Evolutionary conservation across 2,113 vertebrate genomes (phyloP), one percentile per base, ranked within the genome.

Genomic region (Psammodynastes pulverulentus): DNA sequence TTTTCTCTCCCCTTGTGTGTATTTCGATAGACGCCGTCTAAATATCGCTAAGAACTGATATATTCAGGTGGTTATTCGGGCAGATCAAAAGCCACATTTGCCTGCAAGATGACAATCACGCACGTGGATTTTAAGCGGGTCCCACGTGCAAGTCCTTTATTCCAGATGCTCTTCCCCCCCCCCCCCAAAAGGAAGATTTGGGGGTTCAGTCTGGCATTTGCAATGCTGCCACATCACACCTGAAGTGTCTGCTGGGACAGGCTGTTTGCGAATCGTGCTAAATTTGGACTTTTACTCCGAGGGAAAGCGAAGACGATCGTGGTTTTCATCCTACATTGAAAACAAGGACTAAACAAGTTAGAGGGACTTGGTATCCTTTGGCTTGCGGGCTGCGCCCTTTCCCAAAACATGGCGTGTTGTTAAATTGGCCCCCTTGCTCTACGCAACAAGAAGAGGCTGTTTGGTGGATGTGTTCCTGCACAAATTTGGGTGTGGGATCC

Each of bases 291-390:
- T 72, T 34, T 34, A 34, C 67, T 39, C n/a, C n/a, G 17, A 72
- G n/a, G 19, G n/a, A 39, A 39, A 72, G 15, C 15, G 0, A 2
- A 17, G 13, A 72, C 2, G 12, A 15, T 5, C 0, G 15, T 72
- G n/a, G 67, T 72, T 72, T n/a, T 67, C 2, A 2, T 34, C 62
- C n/a, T 5, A 2, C 46, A 46, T 5, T 46, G 46, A 5, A 46
- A 46, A 23, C 52, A 53, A 53, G 23, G 7, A 53, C 58, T n/a
- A 29, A 67, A 34, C n/a, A 72, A 72, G n/a, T 5, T 34, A 72
- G 12, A 6, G 62, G 86, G 26, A n/a, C 5, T 1, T 43, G 51
- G 34, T 34, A 21, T 53, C 51, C 52, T 56, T 53, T 24, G 52
- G 51, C 21, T 88, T 13, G n/a, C 9, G 24, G 24, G 39, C 1